Base-by-base conservation (phyloP, 2,797 vertebrate species). In the Scomberomorus guttatus region DNA sequence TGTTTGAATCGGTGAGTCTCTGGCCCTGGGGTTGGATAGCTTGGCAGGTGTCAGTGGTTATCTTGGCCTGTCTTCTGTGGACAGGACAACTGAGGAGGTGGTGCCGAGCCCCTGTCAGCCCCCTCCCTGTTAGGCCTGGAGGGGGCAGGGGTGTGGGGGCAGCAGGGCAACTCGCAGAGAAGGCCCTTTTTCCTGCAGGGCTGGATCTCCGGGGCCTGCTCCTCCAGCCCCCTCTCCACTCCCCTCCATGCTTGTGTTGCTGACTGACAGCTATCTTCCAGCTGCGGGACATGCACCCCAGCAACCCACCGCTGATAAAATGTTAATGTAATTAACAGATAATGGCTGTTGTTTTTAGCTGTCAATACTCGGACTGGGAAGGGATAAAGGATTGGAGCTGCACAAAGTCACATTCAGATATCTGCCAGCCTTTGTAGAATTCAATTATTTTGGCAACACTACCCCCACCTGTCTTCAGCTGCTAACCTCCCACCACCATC, bases 271-370 rank as follows among this genome's bases (percentile, higher is more conserved):
- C 94, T 95, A 95, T 96, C 95, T 94, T 93, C 90, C 89, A 91
- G 91, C 93, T 93, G 93, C 82, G 90, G 91, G 93, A 94, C 92
- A 93, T 84, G 91, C 89, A 83, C 88, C 88, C 92, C 84, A 72
- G 86, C 92, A 84, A 87, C 91, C 91, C 73, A 17, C 82, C 39
- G 75, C 95, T 95, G 95, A 96, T 96, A 96, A 96, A 96, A 96
- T 96, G 95, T 96, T 96, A 96, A 96, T 96, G 95, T 96, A 96
- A 96, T 96, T 96, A 96, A 96, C 95, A 96, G 95, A 96, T 96
- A 96, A 96, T 96, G 95, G 94, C 95, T 95, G 95, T 96, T 96
- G 95, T 96, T 96, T 96, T 96, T 95, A 95, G 94, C 94, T 96
- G 95, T 96, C 95, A 93, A 96, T 95, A 95, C 92, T 94, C 86